These are phyloP conservation scores for Hippotragus niger DNA, from an alignment of 2,113 vertebrate genomes.

Conservation along the genomic window DNA sequence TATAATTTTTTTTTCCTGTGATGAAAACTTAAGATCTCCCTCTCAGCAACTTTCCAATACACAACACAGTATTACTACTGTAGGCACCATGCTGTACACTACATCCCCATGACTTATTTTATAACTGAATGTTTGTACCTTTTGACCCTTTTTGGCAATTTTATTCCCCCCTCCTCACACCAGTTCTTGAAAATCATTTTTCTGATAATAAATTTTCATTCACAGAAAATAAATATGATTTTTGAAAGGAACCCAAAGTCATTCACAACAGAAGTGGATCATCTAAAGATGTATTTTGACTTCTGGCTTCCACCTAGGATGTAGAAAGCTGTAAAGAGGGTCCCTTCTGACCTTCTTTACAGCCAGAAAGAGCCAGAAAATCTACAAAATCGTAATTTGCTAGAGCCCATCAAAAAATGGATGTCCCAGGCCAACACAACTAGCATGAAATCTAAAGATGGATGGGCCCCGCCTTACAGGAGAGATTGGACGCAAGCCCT, in stretches of 20 bases:
- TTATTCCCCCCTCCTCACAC: background rate
- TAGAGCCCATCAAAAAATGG: background rate
- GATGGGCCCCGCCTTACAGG: background rate
- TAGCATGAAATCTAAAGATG: background rate
- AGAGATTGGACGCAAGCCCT: background rate
- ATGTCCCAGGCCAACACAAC: background rate
- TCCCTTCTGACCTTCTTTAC: background rate
- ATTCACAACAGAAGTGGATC: background rate
- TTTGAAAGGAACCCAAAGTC: background rate
- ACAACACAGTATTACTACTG: background rate
- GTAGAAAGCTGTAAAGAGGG: background rate
- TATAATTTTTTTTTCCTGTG: background rate
- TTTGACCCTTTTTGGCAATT: background rate
- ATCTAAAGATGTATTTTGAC: conserved; percentile 7
- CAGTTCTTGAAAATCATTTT: background rate
- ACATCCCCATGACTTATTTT: background rate
- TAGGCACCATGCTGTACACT: background rate
- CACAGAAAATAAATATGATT: background rate
- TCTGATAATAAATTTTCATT: background rate
- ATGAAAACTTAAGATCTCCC: background rate
- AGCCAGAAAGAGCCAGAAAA: background rate
- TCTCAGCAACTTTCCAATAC: background rate
- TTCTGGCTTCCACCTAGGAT: background rate
- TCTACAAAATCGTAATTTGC: background rate
- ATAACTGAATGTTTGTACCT: background rate